Percentiles rank a stretch among this genome's conserved stretches.
Evolutionary conservation across 2,888 invertebrate genomes (phyloP).

Genomic region (Mactromeris polynyma): DNA sequence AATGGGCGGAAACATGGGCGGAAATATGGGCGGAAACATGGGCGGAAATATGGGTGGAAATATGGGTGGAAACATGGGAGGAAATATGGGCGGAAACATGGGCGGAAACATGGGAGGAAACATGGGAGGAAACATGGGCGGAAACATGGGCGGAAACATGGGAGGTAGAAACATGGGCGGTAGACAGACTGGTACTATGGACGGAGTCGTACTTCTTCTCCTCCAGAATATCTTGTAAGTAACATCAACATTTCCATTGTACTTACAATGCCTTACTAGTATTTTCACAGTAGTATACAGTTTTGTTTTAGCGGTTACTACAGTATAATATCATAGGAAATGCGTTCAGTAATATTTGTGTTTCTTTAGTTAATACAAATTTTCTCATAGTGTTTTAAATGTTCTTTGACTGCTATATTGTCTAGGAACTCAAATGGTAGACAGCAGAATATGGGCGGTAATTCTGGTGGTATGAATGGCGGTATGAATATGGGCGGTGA

Average conservation of each 20-base stretch:
- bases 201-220: conserved; percentile 10
- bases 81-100: conserved; percentile 3
- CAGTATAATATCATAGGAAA: too few relatives aligned
- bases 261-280: background rate
- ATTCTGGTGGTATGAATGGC: background rate
- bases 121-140: conserved; percentile 22
- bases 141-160: conserved; percentile 13
- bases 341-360: too few relatives aligned
- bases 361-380: background rate
- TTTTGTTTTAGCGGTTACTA: too few relatives aligned
- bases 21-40: conserved; percentile 2
- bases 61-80: conserved; percentile 24
- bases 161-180: background rate
- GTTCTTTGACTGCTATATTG: too few relatives aligned
- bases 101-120: background rate
- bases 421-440: background rate
- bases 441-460: background rate
- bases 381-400: background rate
- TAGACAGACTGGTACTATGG: background rate
- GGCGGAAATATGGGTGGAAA: conserved; percentile 19
- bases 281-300: too few relatives aligned
- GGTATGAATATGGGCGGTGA: conserved; percentile 10
- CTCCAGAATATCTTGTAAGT: conserved; percentile 25
- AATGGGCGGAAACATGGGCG: background rate
- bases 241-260: background rate